phyloP scores from a whole-genome alignment of 2,888 invertebrate genomes.

The Drosophila neotestacea region DNA sequence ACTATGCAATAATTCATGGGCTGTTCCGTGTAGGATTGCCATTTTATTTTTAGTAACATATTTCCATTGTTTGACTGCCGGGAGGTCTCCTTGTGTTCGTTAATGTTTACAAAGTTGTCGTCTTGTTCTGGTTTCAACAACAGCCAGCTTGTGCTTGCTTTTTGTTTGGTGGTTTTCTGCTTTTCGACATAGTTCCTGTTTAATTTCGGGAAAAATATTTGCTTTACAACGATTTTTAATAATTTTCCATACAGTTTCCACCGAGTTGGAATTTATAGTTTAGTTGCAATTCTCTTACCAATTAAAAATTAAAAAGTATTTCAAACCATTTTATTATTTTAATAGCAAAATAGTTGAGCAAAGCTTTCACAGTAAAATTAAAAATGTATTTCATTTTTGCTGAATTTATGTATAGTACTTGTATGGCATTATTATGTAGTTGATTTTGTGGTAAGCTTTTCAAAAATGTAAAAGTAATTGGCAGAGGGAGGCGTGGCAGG shows the following conservation, averaged over 20 bases:
- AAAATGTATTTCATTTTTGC: neutral
- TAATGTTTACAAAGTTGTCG: slow-evolving; percentile 26
- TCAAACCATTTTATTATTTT: neutral
- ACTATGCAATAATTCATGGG: slow-evolving; percentile 67
- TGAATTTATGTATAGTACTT: neutral
- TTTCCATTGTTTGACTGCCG: slow-evolving; percentile 19
- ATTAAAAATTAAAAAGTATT: neutral
- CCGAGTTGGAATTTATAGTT: too few species aligned
- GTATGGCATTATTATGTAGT: too few species aligned
- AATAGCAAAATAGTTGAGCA: neutral
- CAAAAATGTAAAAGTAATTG: too few species aligned
- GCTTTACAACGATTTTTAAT: neutral
- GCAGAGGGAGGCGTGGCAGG: too few species aligned
- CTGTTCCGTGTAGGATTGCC: slow-evolving; percentile 48
- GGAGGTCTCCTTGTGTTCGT: slow-evolving; percentile 12
- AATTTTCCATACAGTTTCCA: neutral
- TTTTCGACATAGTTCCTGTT: slow-evolving; percentile 10
- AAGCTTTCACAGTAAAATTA: neutral
- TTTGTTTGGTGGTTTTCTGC: slow-evolving; percentile 26
- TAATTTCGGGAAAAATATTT: slow-evolving; percentile 1
- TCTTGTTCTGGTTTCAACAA: slow-evolving; percentile 21
- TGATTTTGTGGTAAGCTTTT: too few species aligned
- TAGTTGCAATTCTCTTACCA: neutral
- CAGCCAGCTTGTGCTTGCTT: slow-evolving; percentile 12
- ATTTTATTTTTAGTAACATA: slow-evolving; percentile 31